Conservation (phyloP, 1,140 invertebrate species). For the Drosophila setifemur region DNA sequence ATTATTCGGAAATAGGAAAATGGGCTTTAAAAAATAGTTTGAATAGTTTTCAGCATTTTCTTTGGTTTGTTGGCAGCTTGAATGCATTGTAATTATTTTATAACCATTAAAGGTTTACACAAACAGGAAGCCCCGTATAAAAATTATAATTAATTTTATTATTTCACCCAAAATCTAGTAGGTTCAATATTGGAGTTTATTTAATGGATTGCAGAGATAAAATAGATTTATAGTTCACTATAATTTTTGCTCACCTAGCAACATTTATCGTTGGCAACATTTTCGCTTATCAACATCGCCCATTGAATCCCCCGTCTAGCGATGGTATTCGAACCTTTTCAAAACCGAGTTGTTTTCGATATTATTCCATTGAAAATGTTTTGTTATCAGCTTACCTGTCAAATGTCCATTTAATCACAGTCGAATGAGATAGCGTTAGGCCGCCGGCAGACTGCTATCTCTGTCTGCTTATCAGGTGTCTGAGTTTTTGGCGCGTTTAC, state of each 20-base stretch:
- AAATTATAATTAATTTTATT: no score
- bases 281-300: conserved; percentile 9
- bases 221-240: no score
- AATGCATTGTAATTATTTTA: no score
- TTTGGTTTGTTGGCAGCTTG: no score
- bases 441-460: conserved; percentile 3
- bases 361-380: conserved; percentile 8
- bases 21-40: no score
- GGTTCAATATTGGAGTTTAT: no score
- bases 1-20: no score
- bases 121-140: no score
- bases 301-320: conserved; percentile 21
- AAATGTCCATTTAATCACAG: conserved; percentile 9
- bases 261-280: conserved; percentile 23
- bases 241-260: background rate
- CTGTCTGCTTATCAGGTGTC: conserved; percentile 33
- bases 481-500: conserved; percentile 22
- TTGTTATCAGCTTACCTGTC: conserved; percentile 20
- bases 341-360: conserved; percentile 21
- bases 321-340: conserved; percentile 26
- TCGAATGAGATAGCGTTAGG: conserved; percentile 11
- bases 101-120: no score
- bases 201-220: no score
- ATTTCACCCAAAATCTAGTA: no score
- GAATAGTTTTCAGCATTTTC: no score